Evolutionary conservation across 1,140 invertebrate species (phyloP).

Genomic region (Holcopasites calliopsidis): DNA sequence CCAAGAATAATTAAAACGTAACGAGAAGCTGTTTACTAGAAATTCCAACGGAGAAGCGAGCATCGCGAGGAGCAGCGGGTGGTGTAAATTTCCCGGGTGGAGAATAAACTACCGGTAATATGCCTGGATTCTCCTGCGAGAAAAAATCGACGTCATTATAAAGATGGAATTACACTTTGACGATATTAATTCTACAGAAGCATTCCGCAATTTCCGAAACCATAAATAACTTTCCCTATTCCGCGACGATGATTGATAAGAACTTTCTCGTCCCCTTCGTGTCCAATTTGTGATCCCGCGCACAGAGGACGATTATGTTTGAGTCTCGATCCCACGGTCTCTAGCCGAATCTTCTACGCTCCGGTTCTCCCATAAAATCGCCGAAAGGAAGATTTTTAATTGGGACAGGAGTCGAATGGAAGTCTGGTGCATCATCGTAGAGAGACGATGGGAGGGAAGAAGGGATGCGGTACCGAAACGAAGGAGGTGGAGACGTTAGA

Average conservation of each 20-base stretch:
- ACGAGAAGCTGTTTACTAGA: slow-evolving; percentile 41
- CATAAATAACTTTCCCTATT: slow-evolving; percentile 57
- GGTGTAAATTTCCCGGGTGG: slow-evolving; percentile 32
- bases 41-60: slow-evolving; percentile 14
- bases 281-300: no score
- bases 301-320: slow-evolving; percentile 14
- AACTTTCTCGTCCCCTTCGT: neutral
- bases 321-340: neutral
- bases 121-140: slow-evolving; percentile 24
- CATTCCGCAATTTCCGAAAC: slow-evolving; percentile 53
- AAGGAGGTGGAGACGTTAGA: slow-evolving; percentile 39
- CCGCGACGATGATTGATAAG: no score
- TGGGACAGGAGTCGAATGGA: slow-evolving; percentile 50
- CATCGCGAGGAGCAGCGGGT: neutral
- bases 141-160: slow-evolving; percentile 50
- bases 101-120: slow-evolving; percentile 43
- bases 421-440: neutral
- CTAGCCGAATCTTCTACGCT: neutral
- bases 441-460: neutral
- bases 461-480: neutral
- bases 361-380: slow-evolving; percentile 58
- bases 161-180: slow-evolving; percentile 48
- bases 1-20: slow-evolving; percentile 39
- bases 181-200: slow-evolving; percentile 45
- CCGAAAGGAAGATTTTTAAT: slow-evolving; percentile 66